Conservation (phyloP, 2,797 vertebrate species). For the Pantherophis alleghaniensis region DNA sequence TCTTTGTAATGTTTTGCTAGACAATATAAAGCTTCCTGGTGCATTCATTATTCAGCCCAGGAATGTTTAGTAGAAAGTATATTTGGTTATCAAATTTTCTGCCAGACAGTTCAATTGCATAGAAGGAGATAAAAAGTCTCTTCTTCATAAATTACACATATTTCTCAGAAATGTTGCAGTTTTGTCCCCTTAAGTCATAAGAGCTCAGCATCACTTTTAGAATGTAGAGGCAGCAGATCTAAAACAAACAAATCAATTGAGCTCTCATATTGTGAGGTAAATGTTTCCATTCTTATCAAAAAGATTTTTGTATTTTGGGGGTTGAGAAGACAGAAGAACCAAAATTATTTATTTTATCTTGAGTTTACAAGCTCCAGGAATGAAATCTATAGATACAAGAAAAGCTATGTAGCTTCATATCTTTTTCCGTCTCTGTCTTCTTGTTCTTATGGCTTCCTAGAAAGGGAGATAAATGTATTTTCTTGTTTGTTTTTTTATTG, state of each 20-base stretch:
- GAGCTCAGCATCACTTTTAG: not conserved
- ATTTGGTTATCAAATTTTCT: slow-evolving; percentile 12
- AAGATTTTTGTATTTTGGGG: not conserved
- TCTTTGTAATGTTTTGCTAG: not conserved
- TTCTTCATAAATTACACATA: slow-evolving; percentile 24
- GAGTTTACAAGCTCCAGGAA: not conserved
- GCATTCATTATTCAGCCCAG: slow-evolving; percentile 5
- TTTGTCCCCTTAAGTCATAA: not conserved
- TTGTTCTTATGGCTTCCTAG: not conserved
- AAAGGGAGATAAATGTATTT: not conserved
- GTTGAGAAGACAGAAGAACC: not conserved
- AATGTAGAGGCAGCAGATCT: not conserved
- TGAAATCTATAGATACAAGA: not conserved
- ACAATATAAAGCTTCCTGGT: slow-evolving; percentile 7
- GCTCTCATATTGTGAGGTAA: not conserved
- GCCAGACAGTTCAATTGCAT: slow-evolving; percentile 25
- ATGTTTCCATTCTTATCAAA: not conserved
- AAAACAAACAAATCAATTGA: not conserved
- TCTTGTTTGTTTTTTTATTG: not conserved
- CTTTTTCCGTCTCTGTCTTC: not conserved
- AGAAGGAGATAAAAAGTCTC: slow-evolving; percentile 11
- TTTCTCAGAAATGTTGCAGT: slow-evolving; percentile 8
- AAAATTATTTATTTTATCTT: slow-evolving; percentile 6
- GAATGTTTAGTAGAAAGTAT: slow-evolving; percentile 7
- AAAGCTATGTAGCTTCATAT: not conserved